Base-by-base conservation (phyloP, 2,888 invertebrate genomes). In the Apamea anceps region DNA sequence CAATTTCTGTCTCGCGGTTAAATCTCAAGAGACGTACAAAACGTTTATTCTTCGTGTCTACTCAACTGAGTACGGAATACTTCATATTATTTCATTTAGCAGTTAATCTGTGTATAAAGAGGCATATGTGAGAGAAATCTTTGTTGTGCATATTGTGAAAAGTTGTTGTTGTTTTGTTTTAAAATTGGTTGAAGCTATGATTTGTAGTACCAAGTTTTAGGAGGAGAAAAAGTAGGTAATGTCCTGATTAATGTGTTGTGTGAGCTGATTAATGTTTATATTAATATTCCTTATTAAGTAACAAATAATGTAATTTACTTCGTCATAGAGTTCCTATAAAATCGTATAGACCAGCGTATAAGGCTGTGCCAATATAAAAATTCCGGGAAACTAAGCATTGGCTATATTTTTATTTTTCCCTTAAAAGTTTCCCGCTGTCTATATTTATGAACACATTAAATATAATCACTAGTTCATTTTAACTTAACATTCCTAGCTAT, bases 1-100 rank as follows among this genome's bases (percentile, higher is more conserved):
- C 82, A 89, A 88, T 89, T 89, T 89, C 80, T 85, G 84, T 88
- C 88, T 84, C 81, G 72, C 85, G 76, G 79, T 87, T 83, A 81
- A 85, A 77, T 85, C 88, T 87, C 87, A 48, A 75, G 84, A 86
- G 87, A 85, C 79, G 77, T 70, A 82, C 84, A 82, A 87, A 88
- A 84, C 80, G 78, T 89, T 88, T 86, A 86, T 88, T 89, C 73
- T 78, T 76, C 70, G 63, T 80, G 84, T 77, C 80, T 84, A 65
- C 78, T 68, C 74, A 81, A 79, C 79, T 71, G 79, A 67, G 74
- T 45, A 77, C 57, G 62, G 80, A 80, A 81, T 84, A 80, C 79
- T 83, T 77, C 74, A 62, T 78, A 78, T 82, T 82, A 82, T 85
- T 85, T 89, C 83, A 87, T 81, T 80, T 79, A 79, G 32, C 74